A percentile compares a stretch with the other conserved stretches of the same genome.
Conservation (phyloP, 2,113 vertebrate species). For the Myocastor coypus region DNA sequence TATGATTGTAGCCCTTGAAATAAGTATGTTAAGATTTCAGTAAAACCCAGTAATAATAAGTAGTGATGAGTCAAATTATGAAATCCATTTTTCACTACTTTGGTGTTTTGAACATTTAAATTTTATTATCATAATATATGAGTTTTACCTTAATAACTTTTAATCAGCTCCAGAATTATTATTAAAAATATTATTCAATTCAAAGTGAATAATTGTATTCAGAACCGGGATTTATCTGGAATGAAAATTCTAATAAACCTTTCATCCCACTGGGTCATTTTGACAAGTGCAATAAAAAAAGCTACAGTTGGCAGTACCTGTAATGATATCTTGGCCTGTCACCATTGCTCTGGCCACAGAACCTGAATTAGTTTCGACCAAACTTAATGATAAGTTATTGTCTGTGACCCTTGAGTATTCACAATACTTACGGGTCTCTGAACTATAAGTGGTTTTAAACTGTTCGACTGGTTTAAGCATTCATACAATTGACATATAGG, state of each 20-base stretch:
- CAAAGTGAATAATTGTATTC: slow-evolving; percentile 88
- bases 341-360: slow-evolving; percentile 81
- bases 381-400: slow-evolving; percentile 82
- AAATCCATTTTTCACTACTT: slow-evolving; percentile 17
- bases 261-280: slow-evolving; percentile 87
- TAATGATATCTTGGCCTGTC: slow-evolving; percentile 87
- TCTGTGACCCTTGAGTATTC: slow-evolving; percentile 68
- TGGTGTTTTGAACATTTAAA: slow-evolving; percentile 21
- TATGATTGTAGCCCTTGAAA: slow-evolving; percentile 12
- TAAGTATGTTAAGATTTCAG: background rate
- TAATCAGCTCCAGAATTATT: slow-evolving; percentile 51
- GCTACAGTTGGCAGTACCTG: slow-evolving; percentile 85
- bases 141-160: slow-evolving; percentile 68
- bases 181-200: slow-evolving; percentile 83
- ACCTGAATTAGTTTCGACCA: slow-evolving; percentile 80
- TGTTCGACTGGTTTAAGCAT: background rate
- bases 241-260: slow-evolving; percentile 90
- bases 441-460: slow-evolving; percentile 1
- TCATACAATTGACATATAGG: background rate
- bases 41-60: background rate
- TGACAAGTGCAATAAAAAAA: slow-evolving; percentile 89
- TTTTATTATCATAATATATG: slow-evolving; percentile 59
- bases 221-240: slow-evolving; percentile 86
- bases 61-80: slow-evolving; percentile 41
- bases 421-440: background rate